These are phyloP conservation scores for Leptinotarsa texana DNA, from an alignment of 1,140 invertebrate genomes.

Conservation along the genomic window DNA sequence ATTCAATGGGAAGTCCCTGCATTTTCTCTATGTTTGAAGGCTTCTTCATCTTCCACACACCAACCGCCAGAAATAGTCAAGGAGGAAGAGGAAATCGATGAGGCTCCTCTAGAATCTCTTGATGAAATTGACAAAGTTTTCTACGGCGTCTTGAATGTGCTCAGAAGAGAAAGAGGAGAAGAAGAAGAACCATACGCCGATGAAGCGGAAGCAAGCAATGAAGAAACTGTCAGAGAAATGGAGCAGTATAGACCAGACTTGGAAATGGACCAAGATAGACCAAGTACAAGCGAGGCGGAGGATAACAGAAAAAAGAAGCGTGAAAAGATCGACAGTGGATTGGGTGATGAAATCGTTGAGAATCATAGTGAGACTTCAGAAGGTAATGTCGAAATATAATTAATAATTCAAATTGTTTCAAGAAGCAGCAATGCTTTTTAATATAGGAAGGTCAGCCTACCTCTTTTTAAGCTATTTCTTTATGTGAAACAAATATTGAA, in stretches of 20 bases:
- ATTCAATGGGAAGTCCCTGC: background rate
- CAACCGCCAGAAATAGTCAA: background rate
- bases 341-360: conserved; percentile 57
- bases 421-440: too few relatives aligned
- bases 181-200: conserved; percentile 18
- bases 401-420: too few relatives aligned
- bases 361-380: conserved; percentile 25
- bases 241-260: background rate
- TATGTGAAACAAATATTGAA: too few relatives aligned
- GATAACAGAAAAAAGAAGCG: conserved; percentile 40
- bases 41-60: background rate
- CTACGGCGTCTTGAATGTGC: conserved; percentile 22
- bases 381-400: background rate
- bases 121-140: conserved; percentile 30
- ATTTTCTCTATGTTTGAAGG: background rate
- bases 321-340: conserved; percentile 64
- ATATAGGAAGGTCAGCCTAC: too few relatives aligned
- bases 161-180: conserved; percentile 20
- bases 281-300: conserved; percentile 3
- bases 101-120: conserved; percentile 11
- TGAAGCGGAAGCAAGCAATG: conserved; percentile 8
- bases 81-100: background rate
- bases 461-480: too few relatives aligned
- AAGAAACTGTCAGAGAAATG: background rate
- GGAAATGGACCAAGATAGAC: conserved; percentile 19